Conservation (phyloP, 2,797 vertebrate genomes). For the Schizopygopsis pylzovi region DNA sequence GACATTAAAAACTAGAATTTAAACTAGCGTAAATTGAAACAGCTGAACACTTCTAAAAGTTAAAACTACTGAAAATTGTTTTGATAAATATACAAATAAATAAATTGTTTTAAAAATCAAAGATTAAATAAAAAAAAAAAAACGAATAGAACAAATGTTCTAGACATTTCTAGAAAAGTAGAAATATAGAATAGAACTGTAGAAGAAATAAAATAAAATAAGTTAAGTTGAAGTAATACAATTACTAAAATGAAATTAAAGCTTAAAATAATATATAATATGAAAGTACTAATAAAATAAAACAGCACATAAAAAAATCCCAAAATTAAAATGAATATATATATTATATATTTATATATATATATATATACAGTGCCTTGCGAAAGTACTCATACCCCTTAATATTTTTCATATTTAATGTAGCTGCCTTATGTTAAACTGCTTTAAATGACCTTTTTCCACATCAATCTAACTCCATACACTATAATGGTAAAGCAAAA, state of each 20-base stretch:
- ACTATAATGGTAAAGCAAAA: too few relatives aligned
- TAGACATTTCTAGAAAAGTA: neutral
- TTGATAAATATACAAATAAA: too few relatives aligned
- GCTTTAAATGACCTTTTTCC: too few relatives aligned
- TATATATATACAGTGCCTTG: too few relatives aligned
- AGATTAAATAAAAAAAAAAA: neutral
- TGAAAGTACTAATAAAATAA: neutral
- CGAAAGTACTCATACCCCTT: too few relatives aligned
- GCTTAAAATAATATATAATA: neutral
- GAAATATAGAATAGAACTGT: neutral
- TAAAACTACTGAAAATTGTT: neutral
- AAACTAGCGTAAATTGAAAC: neutral
- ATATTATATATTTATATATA: too few relatives aligned
- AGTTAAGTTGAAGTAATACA: neutral
- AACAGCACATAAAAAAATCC: neutral
- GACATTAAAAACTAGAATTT: neutral
- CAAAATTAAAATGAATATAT: neutral
- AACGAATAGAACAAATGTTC: too few relatives aligned
- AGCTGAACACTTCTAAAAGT: neutral
- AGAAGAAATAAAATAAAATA: neutral
- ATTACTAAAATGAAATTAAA: neutral
- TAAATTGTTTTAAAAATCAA: neutral
- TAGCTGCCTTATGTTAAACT: too few relatives aligned
- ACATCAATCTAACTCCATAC: too few relatives aligned
- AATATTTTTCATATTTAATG: too few relatives aligned